Evolutionary conservation across 2,797 vertebrate genomes (phyloP).

Genomic region (Clamator glandarius): DNA sequence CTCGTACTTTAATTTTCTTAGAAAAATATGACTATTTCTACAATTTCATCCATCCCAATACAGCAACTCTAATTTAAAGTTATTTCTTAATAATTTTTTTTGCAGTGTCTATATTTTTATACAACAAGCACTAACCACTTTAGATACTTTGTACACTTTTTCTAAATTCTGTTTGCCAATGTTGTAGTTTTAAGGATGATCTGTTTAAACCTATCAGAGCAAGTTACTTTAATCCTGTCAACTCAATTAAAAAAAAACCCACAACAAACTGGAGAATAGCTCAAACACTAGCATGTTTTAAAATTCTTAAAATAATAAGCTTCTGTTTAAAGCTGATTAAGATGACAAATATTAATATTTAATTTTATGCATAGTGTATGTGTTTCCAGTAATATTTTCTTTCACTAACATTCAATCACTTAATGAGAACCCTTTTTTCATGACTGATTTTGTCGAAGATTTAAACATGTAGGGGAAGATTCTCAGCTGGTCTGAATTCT

Average conservation of each 20-base stretch:
- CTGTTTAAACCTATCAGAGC: conserved; percentile 46
- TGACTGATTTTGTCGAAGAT: not conserved
- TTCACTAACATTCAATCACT: not conserved
- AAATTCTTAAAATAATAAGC: not conserved
- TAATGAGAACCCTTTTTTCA: not conserved
- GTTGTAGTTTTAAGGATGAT: conserved; percentile 49
- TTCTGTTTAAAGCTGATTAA: not conserved
- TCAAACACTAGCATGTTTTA: not conserved
- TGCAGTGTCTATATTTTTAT: not conserved
- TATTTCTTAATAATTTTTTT: not conserved
- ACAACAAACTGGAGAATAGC: not conserved
- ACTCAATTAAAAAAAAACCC: conserved; percentile 39
- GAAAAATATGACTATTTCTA: not conserved
- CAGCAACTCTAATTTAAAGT: not conserved
- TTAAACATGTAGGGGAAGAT: not conserved
- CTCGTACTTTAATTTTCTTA: not conserved
- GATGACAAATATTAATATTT: not conserved
- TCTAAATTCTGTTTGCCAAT: not conserved
- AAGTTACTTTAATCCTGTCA: conserved; percentile 47
- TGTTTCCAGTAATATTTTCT: not conserved
- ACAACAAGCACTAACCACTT: not conserved
- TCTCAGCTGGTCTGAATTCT: not conserved
- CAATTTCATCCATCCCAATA: not conserved
- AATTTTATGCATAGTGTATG: not conserved
- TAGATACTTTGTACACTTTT: not conserved